Percentiles rank a stretch among this genome's conserved stretches.
These are phyloP conservation scores for Megaceryle alcyon DNA, from an alignment of 2,797 vertebrate species.

Conservation along the genomic window DNA sequence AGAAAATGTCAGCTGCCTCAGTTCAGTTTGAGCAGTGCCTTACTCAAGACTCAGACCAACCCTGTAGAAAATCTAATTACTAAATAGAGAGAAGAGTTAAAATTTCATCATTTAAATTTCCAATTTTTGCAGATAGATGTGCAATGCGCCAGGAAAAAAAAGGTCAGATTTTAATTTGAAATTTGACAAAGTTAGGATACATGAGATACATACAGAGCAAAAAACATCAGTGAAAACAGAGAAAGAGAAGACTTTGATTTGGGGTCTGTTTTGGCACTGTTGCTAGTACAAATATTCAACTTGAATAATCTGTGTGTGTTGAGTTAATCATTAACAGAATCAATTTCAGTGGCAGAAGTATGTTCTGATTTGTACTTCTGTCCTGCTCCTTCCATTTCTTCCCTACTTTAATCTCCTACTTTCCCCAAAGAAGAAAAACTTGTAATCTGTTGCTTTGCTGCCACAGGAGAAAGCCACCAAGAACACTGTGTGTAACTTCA, in stretches of 20 bases:
- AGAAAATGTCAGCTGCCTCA: not conserved
- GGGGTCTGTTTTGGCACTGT: slow-evolving; percentile 8
- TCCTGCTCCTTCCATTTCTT: not conserved
- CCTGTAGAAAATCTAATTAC: not conserved
- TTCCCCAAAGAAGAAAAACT: not conserved
- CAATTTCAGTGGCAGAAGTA: not conserved
- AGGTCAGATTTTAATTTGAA: not conserved
- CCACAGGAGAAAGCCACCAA: not conserved
- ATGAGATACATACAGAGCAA: not conserved
- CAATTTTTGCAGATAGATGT: not conserved
- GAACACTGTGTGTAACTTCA: not conserved
- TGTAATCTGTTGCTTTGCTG: not conserved
- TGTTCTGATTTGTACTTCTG: not conserved
- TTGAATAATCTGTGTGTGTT: not conserved
- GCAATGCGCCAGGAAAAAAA: not conserved
- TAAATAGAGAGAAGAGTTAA: not conserved
- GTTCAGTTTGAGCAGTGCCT: not conserved
- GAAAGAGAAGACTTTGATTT: slow-evolving; percentile 15
- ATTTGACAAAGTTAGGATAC: not conserved
- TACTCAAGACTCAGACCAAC: not conserved
- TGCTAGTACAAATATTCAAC: slow-evolving; percentile 36
- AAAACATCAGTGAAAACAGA: not conserved
- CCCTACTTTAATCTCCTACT: not conserved
- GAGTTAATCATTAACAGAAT: slow-evolving; percentile 27
- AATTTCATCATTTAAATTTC: not conserved